These are phyloP conservation scores for Drosophila suboccidentalis DNA, from an alignment of 2,888 invertebrate genomes.

Conservation along the genomic window DNA sequence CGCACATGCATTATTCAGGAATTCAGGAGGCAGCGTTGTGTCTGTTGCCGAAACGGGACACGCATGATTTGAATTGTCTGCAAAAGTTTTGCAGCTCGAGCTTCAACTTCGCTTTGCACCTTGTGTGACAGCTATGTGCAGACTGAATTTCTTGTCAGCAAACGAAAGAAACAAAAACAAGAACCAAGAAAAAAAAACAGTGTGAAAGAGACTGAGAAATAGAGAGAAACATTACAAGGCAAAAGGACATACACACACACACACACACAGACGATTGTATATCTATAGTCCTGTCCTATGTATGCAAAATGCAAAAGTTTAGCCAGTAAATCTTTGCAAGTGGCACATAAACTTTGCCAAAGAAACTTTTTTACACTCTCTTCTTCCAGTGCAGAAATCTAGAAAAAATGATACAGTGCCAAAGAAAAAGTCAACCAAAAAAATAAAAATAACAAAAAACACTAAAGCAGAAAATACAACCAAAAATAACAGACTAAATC, in stretches of 20 bases:
- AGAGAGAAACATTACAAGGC: constrained; percentile 8
- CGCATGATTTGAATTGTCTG: constrained; percentile 71
- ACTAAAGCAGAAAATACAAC: constrained; percentile 16
- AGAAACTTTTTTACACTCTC: constrained; percentile 68
- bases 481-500: constrained; percentile 42
- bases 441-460: constrained; percentile 1
- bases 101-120: constrained; percentile 64
- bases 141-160: constrained; percentile 57
- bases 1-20: constrained; percentile 67
- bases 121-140: constrained; percentile 66
- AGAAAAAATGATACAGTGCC: constrained; percentile 76
- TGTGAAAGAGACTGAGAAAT: background rate
- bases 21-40: constrained; percentile 55
- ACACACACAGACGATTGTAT: constrained; percentile 20
- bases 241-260: constrained; percentile 1
- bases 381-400: constrained; percentile 55
- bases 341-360: constrained; percentile 80
- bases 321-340: constrained; percentile 80
- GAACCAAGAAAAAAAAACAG: constrained; percentile 15
- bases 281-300: constrained; percentile 41
- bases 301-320: constrained; percentile 81
- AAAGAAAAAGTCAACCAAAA: constrained; percentile 48
- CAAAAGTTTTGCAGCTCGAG: constrained; percentile 52
- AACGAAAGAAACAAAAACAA: constrained; percentile 25
- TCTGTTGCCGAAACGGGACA: constrained; percentile 58